Base-by-base conservation (phyloP, 2,888 invertebrate genomes). In the Tethea ocularis region DNA sequence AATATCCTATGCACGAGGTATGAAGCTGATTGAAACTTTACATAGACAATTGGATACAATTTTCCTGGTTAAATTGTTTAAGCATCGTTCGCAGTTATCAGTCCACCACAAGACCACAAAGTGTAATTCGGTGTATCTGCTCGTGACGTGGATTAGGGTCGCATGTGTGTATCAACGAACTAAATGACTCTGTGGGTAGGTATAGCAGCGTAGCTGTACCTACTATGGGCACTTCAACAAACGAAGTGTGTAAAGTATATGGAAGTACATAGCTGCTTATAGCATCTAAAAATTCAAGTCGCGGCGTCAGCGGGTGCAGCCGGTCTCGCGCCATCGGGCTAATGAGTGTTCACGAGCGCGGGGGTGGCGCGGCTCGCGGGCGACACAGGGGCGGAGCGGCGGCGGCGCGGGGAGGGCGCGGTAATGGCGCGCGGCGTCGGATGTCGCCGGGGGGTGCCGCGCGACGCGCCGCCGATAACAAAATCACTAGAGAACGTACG, bases 381-480 rank as follows among this genome's bases (percentile, higher is more conserved):
- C 38, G 38, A 38, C 38, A 61, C 62, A 65, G 64, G 61, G 70
- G 67, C 69, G 61, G 67, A 65, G 63, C 61, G 71, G 67, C 67
- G 69, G 69, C 72, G 66, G 66, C 61, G 71, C 65, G 69, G 67
- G 73, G 65, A 76, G 81, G 80, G 81, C 76, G 77, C 77, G 86
- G 88, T 87, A 88, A 85, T 88, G 87, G 88, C 85, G 86, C 80
- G 86, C 86, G 87, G 87, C 89, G 91, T 88, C 87, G 89, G 87
- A 87, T 88, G 91, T 88, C 92, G 91, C 89, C 88, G 88, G 88
- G 82, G 89, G 88, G 86, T 86, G 87, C 83, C 80, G 79, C 76
- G 66, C 78, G 78, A 79, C 80, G 82, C 82, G 83, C 78, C 82
- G 86, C 89, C 88, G 91, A 92, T 92, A 92, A 91, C 91, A 89